Base-by-base conservation (phyloP, 2,113 vertebrate species). In the Lonchura striata region DNA sequence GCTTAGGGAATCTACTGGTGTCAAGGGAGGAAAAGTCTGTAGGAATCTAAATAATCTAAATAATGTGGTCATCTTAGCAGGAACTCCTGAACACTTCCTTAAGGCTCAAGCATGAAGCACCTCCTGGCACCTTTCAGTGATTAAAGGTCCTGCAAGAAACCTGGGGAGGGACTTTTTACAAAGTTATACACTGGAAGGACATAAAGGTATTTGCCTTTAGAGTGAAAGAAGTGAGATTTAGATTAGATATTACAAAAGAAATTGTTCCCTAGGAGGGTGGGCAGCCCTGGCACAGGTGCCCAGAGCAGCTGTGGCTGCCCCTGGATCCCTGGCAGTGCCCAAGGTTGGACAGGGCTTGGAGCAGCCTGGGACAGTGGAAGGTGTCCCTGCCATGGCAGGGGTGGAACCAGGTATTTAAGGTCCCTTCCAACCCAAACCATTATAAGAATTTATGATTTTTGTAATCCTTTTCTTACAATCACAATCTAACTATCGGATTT, bases 281-380 rank as follows among this genome's bases (percentile, higher is more conserved):
- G 0, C 41, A 11, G 9, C 5, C 6, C 54, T 82, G 70, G 30
- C 24, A 47, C n/a, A 65, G 53, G 15, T 31, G 0, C 9, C 13
- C 25, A 77, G 50, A 42, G 42, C 0, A 68, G 39, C 46, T 66
- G 77, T 3, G 39, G 23, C 28, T 89, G 37, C 13, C 30, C 37
- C 47, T 57, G 82, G 15, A 19, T 60, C 70, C 69, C n/a, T 82
- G 54, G 63, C 0, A 42, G 10, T 27, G 30, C 0, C 21, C 61
- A 10, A 54, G n/a, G 47, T 0, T 76, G 63, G 87, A 37, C 0
- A 1, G 25, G 35, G 14, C 4, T 46, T 31, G 30, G n/a, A 35
- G 21, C 19, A 27, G 0, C 14, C 17, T 54, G 54, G 63, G n/a
- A 13, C 1, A 4, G 41, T 23, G 35, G 1, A 54, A 25, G 0